Evolutionary conservation across 2,113 vertebrate species (phyloP), one percentile per base, ranked within the genome.

Genomic region (Eidolon helvum): DNA sequence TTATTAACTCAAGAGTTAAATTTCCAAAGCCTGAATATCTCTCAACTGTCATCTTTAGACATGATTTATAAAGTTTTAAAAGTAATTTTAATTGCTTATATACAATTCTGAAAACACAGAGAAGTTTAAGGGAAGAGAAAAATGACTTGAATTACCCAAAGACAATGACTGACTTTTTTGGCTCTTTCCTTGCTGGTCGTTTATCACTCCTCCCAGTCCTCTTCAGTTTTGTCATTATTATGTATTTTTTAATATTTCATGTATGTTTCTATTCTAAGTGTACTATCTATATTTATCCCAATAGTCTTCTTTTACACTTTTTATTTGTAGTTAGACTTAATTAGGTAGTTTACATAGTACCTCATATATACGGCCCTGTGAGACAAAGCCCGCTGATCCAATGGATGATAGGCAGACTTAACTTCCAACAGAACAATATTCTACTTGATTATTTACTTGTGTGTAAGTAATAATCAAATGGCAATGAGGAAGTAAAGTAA

Each of bases 41-140:
- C 75, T 91, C 38, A 91, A 16, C 59, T 75, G 38, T 33, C 75
- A 92, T 77, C 43, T 40, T 92, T 59, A 50, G 86, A 95, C 84
- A 24, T 80, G 55, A 48, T 50, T 33, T 75, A 40, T 69, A n/a
- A 69, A 55, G 26, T 93, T 82, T 45, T 26, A 28, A 65, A 77
- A 72, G 33, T 75, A 59, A 77, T 57, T 33, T 90, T 65, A 50
- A 16, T 69, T 61, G 33, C 35, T 65, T 72, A 57, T 45, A 57
- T 87, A 38, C 5, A 53, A 71, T 92, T 87, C 35, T 87, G 84
- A 78, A 96, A 87, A 35, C 68, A 91, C 6, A 69, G 45, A 53
- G 38, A 72, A 7, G 8, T 59, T 57, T 28, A 26, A 45, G 18
- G 15, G 16, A 57, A 71, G 7, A 2, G 15, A 1, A 11, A 79